Evolutionary conservation across 2,888 invertebrate species (phyloP), one percentile per base, ranked within the genome.

Genomic region (Oscheius sp.): DNA sequence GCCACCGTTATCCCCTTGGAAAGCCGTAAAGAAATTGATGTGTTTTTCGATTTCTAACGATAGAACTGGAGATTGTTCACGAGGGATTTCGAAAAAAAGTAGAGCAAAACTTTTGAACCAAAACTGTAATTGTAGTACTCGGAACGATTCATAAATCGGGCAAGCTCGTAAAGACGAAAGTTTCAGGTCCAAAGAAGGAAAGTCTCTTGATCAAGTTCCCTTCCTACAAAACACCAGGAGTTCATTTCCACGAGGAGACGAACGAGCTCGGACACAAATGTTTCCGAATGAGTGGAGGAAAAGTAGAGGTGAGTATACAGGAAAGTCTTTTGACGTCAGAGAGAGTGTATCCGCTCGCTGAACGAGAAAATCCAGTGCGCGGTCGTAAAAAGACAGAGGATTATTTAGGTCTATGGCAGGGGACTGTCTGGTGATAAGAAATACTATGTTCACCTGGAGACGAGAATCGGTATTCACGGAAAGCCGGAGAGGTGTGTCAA

Each of bases 401-500:
- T 21, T 21, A 13, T 68, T 68, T 37, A 68, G 71, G 68, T 68
- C 55, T 68, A 55, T 55, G 68, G 68, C 35, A 51, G 74, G 51
- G 82, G 82, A 62, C 81, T 88, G 51, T 76, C 79, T 58, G 86
- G 87, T 1, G 77, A 77, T n/a, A 88, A 88, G 76, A 83, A 82
- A 65, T 88, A 88, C 77, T 88, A 86, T 74, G 88, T 88, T 7
- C 88, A 88, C 63, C 74, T 88, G 70, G 88, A 88, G 78, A 88
- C 88, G 7, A 82, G 88, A 73, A 88, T 88, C 51, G 88, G 88
- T 57, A 88, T 88, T 57, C 86, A 87, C 74, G 88, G 88, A 66
- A 88, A 88, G 75, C 88, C 88, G 37, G 88, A 88, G 65, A 75
- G 88, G 76, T 88, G 88, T 59, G 88, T 88, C 13, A 88, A 88